phyloP scores from a whole-genome alignment of 2,113 vertebrate genomes.

The Neomonachus schauinslandi region DNA sequence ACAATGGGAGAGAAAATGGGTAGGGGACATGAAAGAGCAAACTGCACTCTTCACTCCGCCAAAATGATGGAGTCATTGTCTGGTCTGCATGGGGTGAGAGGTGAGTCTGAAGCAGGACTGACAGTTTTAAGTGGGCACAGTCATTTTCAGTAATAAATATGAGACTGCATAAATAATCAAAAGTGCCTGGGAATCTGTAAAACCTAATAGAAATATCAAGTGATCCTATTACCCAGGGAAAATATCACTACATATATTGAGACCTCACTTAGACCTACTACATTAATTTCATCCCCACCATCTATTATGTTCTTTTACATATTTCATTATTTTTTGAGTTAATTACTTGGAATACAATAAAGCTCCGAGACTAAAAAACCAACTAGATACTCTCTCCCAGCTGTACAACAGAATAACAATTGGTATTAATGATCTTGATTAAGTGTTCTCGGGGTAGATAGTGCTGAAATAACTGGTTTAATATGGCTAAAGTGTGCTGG shows the following conservation, averaged over 20 bases:
- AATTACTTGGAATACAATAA: background rate
- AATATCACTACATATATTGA: background rate
- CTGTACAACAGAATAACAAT: background rate
- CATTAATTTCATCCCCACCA: background rate
- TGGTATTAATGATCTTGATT: background rate
- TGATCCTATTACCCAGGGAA: background rate
- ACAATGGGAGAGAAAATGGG: background rate
- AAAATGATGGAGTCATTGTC: background rate
- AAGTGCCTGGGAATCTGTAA: background rate
- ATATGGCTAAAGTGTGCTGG: background rate
- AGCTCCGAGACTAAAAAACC: background rate
- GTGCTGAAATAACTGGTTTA: background rate
- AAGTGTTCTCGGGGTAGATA: background rate
- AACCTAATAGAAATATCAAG: background rate
- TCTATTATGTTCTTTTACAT: background rate
- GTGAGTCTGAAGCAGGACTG: background rate
- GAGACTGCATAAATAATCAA: background rate
- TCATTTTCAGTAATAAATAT: background rate
- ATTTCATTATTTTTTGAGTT: background rate
- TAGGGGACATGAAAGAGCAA: background rate
- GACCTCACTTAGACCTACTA: background rate
- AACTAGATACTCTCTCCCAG: background rate
- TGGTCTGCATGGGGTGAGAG: background rate
- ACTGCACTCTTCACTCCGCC: fast-evolving
- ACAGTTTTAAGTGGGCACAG: background rate